Evolutionary conservation across 1,140 invertebrate genomes (phyloP), one percentile per base, ranked within the genome.

Genomic region (Pomacea maculata): DNA sequence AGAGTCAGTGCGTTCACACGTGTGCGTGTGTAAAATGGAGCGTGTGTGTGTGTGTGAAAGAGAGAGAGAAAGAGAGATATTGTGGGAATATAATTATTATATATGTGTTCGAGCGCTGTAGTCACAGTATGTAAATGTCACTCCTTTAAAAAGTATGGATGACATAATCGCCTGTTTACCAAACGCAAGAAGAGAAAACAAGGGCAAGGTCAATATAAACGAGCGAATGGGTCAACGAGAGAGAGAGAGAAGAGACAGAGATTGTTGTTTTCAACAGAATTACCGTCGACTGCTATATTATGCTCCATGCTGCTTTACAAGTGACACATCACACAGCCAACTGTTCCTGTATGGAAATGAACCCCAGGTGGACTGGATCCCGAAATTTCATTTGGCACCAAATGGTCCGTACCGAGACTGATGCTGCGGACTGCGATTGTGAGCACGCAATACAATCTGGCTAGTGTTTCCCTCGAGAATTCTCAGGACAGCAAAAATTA

Each of bases 21-120:
- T 45, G 34, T 45, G 34, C 34, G 34, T 45, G 34, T 45, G 34
- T 45, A 1, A 45, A 45, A 6, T 73, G 1, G 45, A 34, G 54
- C 11, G 71, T 21, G 45, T 67, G 57, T 17, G 57, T 14, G 15
- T 61, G 15, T 61, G 15, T 1, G 15, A 75, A 21, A 63, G n/a
- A 63, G 55, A 63, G 74, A 75, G 74, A 75, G 74, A 61, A 55
- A 75, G 74, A 61, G 57, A 75, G 55, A 75, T 55, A 61, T 15
- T 25, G 74, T n/a, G 74, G 17, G 57, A 75, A 61, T 29, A 55
- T 25, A 25, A 25, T 25, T 25, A 25, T 25, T 25, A 25, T 25
- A 25, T 25, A 25, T 57, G 73, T 57, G 73, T 57, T 52, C 25
- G 73, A 75, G 73, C 25, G 25, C 55, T 54, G 29, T 54, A 57